Evolutionary conservation across 2,113 vertebrate species (phyloP), one percentile per base, ranked within the genome.

Genomic region (Urocynchramus pylzowi): DNA sequence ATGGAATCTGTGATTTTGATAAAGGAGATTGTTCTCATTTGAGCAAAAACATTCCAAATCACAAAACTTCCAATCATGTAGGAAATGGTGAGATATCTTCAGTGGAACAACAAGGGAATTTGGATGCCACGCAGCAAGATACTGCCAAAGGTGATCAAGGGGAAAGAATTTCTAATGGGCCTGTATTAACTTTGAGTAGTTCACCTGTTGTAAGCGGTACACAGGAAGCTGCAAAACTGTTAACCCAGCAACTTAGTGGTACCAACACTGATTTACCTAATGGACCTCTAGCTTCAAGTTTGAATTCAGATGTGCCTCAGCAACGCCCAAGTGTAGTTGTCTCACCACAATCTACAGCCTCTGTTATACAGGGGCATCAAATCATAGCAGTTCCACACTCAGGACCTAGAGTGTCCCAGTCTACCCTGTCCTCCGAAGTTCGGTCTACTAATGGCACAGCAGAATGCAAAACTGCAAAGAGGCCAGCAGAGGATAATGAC

Each of bases 21-120:
- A 98, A 99, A 98, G 98, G 97, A 84, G 98, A 99, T 95, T 98
- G 98, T 96, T 98, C 98, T 97, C 98, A 99, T 98, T 98, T 99
- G 95, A 99, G 98, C 98, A 99, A 98, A 99, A 99, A 98, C 99
- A 99, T 99, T 99, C 99, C 99, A 99, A 99, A 99, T 99, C 99
- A 99, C 98, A 99, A 99, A 98, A 98, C 99, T 99, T 99, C 99
- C 99, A 99, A 99, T 98, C 99, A 99, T 97, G 97, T 99, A 98
- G 99, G 99, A 98, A 99, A 99, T 78, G 99, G 99, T 97, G 99
- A 99, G 96, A 98, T 99, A 94, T 98, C 98, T 97, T 97, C 98
- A 95, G 90, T 98, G 97, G 99, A 98, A 97, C 98, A 97, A 93
- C 98, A 98, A 97, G 98, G 98, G 97, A 98, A 98, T 98, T 97